These are phyloP conservation scores for Tetramorium simillimum DNA, from an alignment of 1,140 invertebrate species.

Conservation along the genomic window DNA sequence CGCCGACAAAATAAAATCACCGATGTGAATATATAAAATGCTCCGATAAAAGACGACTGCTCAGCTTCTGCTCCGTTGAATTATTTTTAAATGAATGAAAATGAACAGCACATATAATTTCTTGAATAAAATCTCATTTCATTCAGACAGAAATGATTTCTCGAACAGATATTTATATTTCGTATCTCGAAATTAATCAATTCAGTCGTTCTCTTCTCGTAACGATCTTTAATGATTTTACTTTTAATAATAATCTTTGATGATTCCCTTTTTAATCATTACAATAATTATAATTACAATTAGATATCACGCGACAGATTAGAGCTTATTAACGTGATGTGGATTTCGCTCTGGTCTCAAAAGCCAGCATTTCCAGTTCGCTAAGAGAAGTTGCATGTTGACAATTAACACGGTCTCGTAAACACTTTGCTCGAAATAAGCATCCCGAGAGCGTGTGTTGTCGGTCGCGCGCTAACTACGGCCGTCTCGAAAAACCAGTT, in stretches of 20 bases:
- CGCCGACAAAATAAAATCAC: not conserved
- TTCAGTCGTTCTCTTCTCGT: not conserved
- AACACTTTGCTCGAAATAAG: not conserved
- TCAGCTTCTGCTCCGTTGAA: not conserved
- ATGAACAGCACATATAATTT: not conserved
- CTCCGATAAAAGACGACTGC: not conserved
- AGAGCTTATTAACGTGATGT: not conserved
- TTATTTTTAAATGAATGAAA: not conserved
- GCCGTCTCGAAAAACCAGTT: slow-evolving; percentile 40
- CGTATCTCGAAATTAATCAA: not conserved
- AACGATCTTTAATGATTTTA: not conserved
- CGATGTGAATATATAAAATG: not conserved
- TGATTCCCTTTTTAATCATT: too few relatives aligned
- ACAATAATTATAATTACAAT: not conserved
- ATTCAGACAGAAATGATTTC: not conserved
- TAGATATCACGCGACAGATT: not conserved
- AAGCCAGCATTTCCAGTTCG: not conserved
- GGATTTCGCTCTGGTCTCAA: not conserved
- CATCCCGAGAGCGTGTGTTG: not conserved
- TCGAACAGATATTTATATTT: not conserved
- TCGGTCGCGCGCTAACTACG: not conserved
- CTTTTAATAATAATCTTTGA: not conserved
- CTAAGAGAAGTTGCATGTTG: not conserved
- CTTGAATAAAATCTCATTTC: not conserved
- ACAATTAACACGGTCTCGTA: slow-evolving; percentile 5